Evolutionary conservation across 2,113 vertebrate species (phyloP), one percentile per base, ranked within the genome.

Genomic region (Brienomyrus longianalis): DNA sequence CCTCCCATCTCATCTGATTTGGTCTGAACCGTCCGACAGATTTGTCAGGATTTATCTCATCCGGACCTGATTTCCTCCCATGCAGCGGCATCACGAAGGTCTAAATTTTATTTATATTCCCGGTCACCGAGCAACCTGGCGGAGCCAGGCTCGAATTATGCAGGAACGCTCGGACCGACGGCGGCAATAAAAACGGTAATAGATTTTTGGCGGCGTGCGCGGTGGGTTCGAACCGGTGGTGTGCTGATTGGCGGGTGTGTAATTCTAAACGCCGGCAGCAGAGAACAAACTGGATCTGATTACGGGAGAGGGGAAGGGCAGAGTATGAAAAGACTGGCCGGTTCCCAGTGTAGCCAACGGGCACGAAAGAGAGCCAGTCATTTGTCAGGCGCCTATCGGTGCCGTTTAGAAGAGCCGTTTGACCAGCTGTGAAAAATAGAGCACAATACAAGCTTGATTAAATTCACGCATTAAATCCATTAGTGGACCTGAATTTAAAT

Each of bases 221-320:
- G 2, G 86, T 52, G 43, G n/a, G 66, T 80, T 83, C 10, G 35
- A 62, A 39, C 54, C 51, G 88, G 21, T 74, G 48, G 43, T 86
- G 83, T 86, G 50, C 70, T 95, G 94, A 95, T 93, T 93, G 94
- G 94, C 93, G 91, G 92, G 93, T 92, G 83, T 88, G 92, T 95
- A 95, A 95, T 94, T 93, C 92, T 93, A 90, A 94, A 92, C 92
- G 92, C 90, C 91, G 91, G 93, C 93, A 90, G 91, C 19, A 88
- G 92, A 93, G 45, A 92, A 92, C 91, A 93, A 93, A 94, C 93
- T 92, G 92, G 90, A 92, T 91, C 89, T 91, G 89, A 87, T 91
- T 90, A 91, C 86, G 83, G 91, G 35, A 92, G 87, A 43, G 91
- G 83, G 70, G 88, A 90, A 43, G 91, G 87, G 70, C 88, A 90